Percentiles rank a stretch among this genome's conserved stretches.
Conservation (phyloP, 2,888 invertebrate species). For the Arge pagana region DNA sequence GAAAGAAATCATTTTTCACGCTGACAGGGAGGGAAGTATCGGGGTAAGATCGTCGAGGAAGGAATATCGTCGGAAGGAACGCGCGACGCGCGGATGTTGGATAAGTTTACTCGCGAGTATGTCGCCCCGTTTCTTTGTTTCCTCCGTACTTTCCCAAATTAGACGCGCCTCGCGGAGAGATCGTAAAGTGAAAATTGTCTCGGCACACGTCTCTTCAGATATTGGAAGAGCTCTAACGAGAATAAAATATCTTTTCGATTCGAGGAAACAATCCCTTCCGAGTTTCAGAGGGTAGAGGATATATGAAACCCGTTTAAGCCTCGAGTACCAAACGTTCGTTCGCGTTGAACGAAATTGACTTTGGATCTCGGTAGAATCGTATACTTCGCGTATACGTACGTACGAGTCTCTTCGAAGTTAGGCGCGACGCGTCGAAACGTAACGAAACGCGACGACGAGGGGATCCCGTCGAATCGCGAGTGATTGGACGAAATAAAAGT, state of each 20-base stretch:
- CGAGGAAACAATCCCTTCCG: too few species aligned
- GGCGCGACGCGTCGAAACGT: not conserved
- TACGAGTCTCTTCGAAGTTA: not conserved
- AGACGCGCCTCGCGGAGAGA: not conserved
- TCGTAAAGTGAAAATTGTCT: not conserved
- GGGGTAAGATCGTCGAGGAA: too few species aligned
- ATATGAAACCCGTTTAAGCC: not conserved
- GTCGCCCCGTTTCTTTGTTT: too few species aligned
- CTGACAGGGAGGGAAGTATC: too few species aligned
- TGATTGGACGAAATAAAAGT: constrained; percentile 53
- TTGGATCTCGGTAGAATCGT: too few species aligned
- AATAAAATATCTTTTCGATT: not conserved
- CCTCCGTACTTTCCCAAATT: not conserved
- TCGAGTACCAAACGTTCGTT: not conserved
- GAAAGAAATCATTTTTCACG: too few species aligned
- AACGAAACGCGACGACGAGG: not conserved
- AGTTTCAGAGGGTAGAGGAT: too few species aligned
- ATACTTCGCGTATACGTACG: not conserved
- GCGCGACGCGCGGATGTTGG: too few species aligned
- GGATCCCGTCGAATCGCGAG: constrained; percentile 26
- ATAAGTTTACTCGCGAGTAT: too few species aligned
- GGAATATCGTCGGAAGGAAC: too few species aligned
- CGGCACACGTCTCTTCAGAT: too few species aligned
- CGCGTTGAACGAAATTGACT: too few species aligned
- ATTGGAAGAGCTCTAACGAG: constrained; percentile 3